Evolutionary conservation across 2,797 vertebrate species (phyloP).

Genomic region (Rhabdophis nuchalis): DNA sequence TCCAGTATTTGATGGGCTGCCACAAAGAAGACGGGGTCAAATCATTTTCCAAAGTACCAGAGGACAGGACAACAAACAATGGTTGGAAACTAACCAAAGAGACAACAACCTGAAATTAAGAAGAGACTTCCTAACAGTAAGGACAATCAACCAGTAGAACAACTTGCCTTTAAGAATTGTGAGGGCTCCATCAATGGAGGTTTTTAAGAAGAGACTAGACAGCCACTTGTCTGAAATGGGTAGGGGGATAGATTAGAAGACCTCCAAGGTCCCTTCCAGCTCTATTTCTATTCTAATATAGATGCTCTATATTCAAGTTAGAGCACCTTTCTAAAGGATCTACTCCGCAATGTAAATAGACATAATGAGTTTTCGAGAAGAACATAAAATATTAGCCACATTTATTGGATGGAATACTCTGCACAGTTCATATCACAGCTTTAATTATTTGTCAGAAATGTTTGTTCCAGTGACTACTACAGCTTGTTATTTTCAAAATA

Average conservation of each 20-base stretch:
- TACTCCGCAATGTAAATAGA: background rate
- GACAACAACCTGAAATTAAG: too few species aligned
- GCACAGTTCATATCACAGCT: background rate
- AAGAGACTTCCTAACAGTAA: too few species aligned
- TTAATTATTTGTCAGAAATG: background rate
- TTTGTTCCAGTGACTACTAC: background rate
- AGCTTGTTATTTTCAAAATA: background rate
- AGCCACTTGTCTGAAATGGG: too few species aligned
- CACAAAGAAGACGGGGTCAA: too few species aligned
- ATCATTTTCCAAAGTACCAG: too few species aligned
- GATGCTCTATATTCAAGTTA: background rate
- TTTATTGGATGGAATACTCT: background rate
- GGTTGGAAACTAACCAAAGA: too few species aligned
- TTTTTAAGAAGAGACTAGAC: too few species aligned
- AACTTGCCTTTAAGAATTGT: too few species aligned
- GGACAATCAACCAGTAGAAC: too few species aligned
- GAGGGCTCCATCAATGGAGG: too few species aligned
- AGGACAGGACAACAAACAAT: too few species aligned
- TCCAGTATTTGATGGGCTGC: too few species aligned
- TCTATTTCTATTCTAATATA: background rate
- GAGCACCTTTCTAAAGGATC: background rate
- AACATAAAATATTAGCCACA: background rate
- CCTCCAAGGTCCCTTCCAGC: fast-evolving
- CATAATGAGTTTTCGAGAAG: background rate
- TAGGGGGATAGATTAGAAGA: background rate